Base-by-base conservation (phyloP, 2,797 vertebrate genomes). In the Characodon lateralis region DNA sequence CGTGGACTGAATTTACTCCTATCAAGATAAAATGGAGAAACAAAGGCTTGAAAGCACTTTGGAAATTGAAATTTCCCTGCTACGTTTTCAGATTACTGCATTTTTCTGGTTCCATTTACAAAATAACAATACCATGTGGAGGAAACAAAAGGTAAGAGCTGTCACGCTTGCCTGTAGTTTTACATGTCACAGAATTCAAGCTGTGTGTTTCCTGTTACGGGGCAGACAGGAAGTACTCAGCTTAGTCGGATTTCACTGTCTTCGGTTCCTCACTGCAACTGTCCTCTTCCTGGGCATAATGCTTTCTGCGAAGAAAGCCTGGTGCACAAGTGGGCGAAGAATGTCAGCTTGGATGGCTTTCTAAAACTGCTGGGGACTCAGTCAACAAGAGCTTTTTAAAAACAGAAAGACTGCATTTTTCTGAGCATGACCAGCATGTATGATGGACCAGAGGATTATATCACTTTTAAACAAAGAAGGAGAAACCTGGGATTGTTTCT, bases 141-240 rank as follows among this genome's bases (percentile, higher is more conserved):
- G 16, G 13, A 74, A 73, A 69, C 31, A 70, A 70, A 76, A 91
- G 93, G 91, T 93, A 88, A 90, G 92, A 81, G 72, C 66, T 74
- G 68, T 76, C 50, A 48, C 16, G 48, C 73, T 82, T 73, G 26
- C 76, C 69, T 81, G 5, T 46, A 28, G 61, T 35, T 73, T 85
- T 77, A 39, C 83, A 86, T 77, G 85, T 88, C 85, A 61, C 76
- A 81, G 88, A 90, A 81, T 75, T 87, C 86, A 89, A 88, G 88
- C 91, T 92, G 90, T 81, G 89, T 85, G 91, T 93, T 96, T 95
- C 94, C 95, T 95, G 95, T 94, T 86, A 88, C 72, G 59, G 83
- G 80, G 79, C 80, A 93, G 93, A 93, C 94, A 95, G 95, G 95
- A 96, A 96, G 90, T 87, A 86, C 88, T 94, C 83, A 31, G 85